Evolutionary conservation across 2,888 invertebrate genomes (phyloP), one percentile per base, ranked within the genome.

Genomic region (Amblyjoppa proteus): DNA sequence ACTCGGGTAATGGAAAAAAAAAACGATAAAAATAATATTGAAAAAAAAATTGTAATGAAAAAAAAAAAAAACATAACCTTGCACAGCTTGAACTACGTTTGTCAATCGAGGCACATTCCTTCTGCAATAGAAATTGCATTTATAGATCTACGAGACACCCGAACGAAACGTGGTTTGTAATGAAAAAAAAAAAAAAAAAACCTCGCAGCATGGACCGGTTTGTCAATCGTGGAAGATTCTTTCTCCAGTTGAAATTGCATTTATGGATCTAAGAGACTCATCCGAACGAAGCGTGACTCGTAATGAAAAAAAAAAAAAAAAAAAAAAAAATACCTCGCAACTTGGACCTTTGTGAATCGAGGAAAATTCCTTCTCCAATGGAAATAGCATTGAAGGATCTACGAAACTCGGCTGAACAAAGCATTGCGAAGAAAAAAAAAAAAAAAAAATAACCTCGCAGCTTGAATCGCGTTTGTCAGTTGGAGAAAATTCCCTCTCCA

Each of bases 91-190:
- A 16, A 34, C 20, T 4, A 20, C 25, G 11, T 53, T 56, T 34
- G 69, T 58, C 53, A 69, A 78, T 56, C 56, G 69, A 7, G 1
- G 41, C 0, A 41, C 2, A 11, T 41, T 7, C 41, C 41, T 61
- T 77, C 20, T 9, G 16, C 28, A 20, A 16, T 25, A n/a, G 49
- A 20, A 69, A 75, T 49, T 20, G 91, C 92, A 41, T 41, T 41
- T 93, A 53, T 34, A 6, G 34, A 34, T 34, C 34, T 34, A 34
- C 0, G 41, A 41, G 41, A 41, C 41, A 41, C 41, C 3, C 41
- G 41, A 45, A 45, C 13, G 13, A 45, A 20, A 20, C 20, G 20
- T 45, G 45, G 13, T 13, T 45, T 2, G 1, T 4, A 38, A 28
- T 25, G 58, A 13, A n/a, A 16, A 28, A 11, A 20, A 20, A 28